phyloP scores from a whole-genome alignment of 2,113 vertebrate genomes.

The Macrotis lagotis region DNA sequence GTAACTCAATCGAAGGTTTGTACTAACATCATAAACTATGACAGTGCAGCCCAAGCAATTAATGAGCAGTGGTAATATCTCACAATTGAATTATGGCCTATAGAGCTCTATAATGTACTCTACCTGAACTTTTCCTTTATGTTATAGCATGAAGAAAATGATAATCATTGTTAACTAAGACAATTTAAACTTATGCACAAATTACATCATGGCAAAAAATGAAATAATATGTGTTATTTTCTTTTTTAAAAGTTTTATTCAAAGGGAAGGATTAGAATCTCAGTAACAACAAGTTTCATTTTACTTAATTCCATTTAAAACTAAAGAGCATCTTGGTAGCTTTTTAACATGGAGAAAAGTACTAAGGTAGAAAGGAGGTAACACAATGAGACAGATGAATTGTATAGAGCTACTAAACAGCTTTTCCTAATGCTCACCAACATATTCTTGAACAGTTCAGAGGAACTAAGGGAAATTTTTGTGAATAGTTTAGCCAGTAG shows the following conservation, averaged over 20 bases:
- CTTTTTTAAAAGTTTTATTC: conserved; percentile 1
- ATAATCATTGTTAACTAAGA: neutral
- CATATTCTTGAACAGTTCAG: conserved; percentile 66
- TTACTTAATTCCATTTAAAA: conserved; percentile 64
- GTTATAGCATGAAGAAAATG: conserved; percentile 32
- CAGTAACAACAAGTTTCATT: conserved; percentile 55
- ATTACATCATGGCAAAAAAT: neutral
- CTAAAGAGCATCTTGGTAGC: conserved; percentile 52
- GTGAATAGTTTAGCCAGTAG: conserved; percentile 46
- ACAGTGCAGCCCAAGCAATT: conserved; percentile 67
- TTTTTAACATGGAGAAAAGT: conserved; percentile 70
- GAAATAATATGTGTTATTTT: neutral
- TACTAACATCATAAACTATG: conserved; percentile 72
- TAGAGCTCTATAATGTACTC: neutral
- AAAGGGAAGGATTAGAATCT: conserved; percentile 37
- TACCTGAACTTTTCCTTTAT: conserved; percentile 38
- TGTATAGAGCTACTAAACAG: conserved; percentile 63
- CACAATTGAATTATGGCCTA: conserved; percentile 50
- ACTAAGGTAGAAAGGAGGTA: conserved; percentile 71
- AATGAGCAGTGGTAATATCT: conserved; percentile 66
- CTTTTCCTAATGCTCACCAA: conserved; percentile 69
- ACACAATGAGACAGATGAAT: conserved; percentile 72
- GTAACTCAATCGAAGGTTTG: conserved; percentile 73
- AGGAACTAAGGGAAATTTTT: conserved; percentile 45
- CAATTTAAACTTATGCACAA: neutral